phyloP scores from a whole-genome alignment of 2,113 vertebrate genomes.

The Illadopsis cleaveri region DNA sequence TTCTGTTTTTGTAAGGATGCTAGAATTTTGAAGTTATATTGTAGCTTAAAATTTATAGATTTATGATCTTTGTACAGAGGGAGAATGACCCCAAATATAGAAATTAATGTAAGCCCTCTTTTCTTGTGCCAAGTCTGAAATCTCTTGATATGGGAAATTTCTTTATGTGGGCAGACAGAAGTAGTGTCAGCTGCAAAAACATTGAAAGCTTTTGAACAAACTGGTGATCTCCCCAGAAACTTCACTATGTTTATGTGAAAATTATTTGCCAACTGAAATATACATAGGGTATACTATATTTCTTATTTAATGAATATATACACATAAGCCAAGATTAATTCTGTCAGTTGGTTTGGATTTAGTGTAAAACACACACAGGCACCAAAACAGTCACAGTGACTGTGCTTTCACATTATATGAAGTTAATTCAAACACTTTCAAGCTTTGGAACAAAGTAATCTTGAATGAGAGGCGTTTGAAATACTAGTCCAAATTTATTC shows the following conservation, averaged over 20 bases:
- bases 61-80: not conserved
- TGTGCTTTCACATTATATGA: not conserved
- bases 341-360: not conserved
- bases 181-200: slow-evolving; percentile 39
- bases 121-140: slow-evolving; percentile 26
- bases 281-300: not conserved
- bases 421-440: not conserved
- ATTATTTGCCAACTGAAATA: not conserved
- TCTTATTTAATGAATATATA: not conserved
- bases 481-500: not conserved
- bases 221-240: not conserved
- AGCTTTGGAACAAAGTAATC: not conserved
- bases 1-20: not conserved
- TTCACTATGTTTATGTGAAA: not conserved
- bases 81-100: not conserved
- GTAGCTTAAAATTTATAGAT: not conserved
- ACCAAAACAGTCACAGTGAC: not conserved
- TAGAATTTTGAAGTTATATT: not conserved
- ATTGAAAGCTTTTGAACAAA: not conserved
- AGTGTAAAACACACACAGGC: not conserved
- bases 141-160: not conserved
- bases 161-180: not conserved
- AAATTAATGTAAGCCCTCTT: not conserved
- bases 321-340: not conserved
- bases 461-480: not conserved